A percentile compares a stretch with the other conserved stretches of the same genome.
Conservation (phyloP, 2,888 invertebrate genomes). For the Branchipolynoe longqiensis region DNA sequence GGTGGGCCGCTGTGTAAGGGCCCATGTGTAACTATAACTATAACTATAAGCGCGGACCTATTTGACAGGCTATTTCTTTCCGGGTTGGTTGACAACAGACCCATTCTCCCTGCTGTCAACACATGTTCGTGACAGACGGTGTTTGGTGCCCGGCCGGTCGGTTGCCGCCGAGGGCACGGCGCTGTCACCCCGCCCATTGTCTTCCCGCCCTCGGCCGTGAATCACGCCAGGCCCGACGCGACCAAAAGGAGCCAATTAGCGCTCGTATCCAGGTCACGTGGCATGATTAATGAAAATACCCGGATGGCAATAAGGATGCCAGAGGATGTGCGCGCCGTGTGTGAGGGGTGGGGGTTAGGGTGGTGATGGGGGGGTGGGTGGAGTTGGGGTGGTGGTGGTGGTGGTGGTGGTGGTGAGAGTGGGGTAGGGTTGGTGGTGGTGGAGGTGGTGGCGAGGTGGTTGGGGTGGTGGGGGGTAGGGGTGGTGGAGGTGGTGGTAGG, state of each 20-base stretch:
- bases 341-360: not conserved
- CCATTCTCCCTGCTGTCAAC: no score
- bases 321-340: not conserved
- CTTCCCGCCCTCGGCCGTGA: not conserved
- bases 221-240: not conserved
- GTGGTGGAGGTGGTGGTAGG: not conserved
- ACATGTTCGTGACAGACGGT: no score
- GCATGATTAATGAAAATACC: slow-evolving; percentile 39
- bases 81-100: no score
- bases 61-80: no score
- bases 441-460: not conserved
- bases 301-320: slow-evolving; percentile 28
- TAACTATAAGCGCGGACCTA: no score
- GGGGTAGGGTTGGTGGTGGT: not conserved
- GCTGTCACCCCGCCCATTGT: slow-evolving; percentile 21
- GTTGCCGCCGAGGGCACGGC: no score
- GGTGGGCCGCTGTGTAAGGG: no score
- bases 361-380: not conserved
- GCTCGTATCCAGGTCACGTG: slow-evolving; percentile 29
- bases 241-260: slow-evolving; percentile 26
- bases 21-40: no score
- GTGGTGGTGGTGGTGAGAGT: not conserved
- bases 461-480: not conserved
- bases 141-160: no score
- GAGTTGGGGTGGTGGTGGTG: not conserved